Evolutionary conservation across 1,140 invertebrate genomes (phyloP).

Genomic region (Gryllus bimaculatus): DNA sequence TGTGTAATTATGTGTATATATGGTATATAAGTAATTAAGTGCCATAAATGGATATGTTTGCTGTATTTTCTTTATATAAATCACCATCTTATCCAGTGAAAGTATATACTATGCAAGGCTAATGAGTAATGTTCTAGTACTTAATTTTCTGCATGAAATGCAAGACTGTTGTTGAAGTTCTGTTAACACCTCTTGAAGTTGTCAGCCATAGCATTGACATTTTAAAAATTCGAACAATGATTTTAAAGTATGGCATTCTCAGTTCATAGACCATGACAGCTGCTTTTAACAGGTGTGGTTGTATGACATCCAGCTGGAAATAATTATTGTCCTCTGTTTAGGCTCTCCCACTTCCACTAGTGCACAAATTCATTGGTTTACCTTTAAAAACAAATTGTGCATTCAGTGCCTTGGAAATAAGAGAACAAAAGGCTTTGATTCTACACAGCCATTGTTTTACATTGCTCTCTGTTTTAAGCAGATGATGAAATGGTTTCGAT

Average conservation of each 20-base stretch:
- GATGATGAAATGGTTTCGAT: background rate
- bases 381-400: slow-evolving; percentile 2
- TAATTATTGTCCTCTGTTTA: background rate
- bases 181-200: background rate
- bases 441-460: background rate
- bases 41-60: slow-evolving; percentile 24
- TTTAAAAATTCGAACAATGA: no score
- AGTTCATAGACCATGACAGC: background rate
- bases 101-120: background rate
- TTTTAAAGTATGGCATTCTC: no score
- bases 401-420: slow-evolving; percentile 15
- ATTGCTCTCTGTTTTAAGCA: background rate
- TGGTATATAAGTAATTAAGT: slow-evolving; percentile 25
- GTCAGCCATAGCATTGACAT: no score
- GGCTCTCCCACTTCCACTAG: background rate
- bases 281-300: background rate
- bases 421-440: slow-evolving; percentile 1
- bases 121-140: background rate
- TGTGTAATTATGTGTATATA: slow-evolving; percentile 25
- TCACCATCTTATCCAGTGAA: slow-evolving; percentile 10
- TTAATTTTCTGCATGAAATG: background rate
- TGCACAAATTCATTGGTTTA: background rate
- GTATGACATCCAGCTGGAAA: background rate
- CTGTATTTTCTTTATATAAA: slow-evolving; percentile 20
- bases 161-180: background rate